Base-by-base conservation (phyloP, 2,797 vertebrate genomes). In the Buceros bicornis region DNA sequence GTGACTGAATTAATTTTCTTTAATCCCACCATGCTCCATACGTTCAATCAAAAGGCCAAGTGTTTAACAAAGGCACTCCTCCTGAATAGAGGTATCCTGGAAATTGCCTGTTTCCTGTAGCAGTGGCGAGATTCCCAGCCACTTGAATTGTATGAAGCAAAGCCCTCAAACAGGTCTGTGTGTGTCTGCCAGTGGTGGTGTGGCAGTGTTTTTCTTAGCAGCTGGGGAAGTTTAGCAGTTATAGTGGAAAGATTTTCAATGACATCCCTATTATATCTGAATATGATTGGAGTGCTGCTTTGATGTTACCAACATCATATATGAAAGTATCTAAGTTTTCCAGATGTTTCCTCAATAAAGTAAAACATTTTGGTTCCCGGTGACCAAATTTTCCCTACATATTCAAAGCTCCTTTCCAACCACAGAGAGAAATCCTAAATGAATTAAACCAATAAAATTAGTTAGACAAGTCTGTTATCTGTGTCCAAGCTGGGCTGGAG, bases 281-380 rank as follows among this genome's bases (percentile, higher is more conserved):
- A 77, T 93, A 92, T 67, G 48, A 65, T 47, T 67, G 51, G 77
- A 89, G 82, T 56, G 64, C 62, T 65, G 26, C 87, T 96, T 96
- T 95, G 91, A 95, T 92, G 88, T 96, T 95, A 35, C 80, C 83
- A 91, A 56, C 42, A 82, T 87, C 3, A 0, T 84, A 67, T 90
- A 91, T 89, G 83, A 95, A 95, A 95, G 64, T 82, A 94, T 87
- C 73, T 87, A 88, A 82, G 73, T 92, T 94, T 95, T 94, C 91
- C 95, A 96, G 96, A 96, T 96, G 93, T 96, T 97, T 95, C 93
- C 94, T 90, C 96, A 95, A 94, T 93, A 95, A 95, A 94, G 62
- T 66, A 93, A 93, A 82, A 42, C 35, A 64, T 76, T 91, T 95
- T 11, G 2, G 20, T 22, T 93, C 37, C 18, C 71, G 73, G 21